phyloP scores from a whole-genome alignment of 2,888 invertebrate genomes.

The Aradus depressus region DNA sequence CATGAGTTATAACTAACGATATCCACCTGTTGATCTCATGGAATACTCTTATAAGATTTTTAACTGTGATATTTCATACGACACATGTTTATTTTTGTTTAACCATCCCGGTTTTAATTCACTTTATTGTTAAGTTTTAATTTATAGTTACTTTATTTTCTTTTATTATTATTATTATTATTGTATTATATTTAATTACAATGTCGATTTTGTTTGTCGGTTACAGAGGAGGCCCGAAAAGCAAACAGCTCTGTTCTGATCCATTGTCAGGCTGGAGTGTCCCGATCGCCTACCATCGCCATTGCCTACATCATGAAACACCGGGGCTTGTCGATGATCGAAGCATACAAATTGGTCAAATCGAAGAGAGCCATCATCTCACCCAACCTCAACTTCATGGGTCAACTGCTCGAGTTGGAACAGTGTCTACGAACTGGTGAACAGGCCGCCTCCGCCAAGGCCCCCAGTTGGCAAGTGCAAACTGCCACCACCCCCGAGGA shows the following conservation, averaged over 20 bases:
- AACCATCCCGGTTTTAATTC: too few species aligned
- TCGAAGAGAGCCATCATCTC: conserved; percentile 79
- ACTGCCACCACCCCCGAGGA: conserved; percentile 44
- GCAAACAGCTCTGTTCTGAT: conserved; percentile 65
- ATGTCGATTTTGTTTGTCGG: conserved; percentile 27
- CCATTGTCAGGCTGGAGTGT: conserved; percentile 92
- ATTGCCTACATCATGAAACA: conserved; percentile 91
- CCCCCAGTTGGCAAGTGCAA: conserved; percentile 40
- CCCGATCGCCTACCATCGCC: conserved; percentile 85
- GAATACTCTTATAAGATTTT: too few species aligned
- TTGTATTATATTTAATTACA: too few species aligned
- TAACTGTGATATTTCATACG: too few species aligned
- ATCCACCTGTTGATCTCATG: too few species aligned
- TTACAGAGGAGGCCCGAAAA: conserved; percentile 60
- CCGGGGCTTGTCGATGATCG: conserved; percentile 66
- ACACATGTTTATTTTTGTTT: too few species aligned
- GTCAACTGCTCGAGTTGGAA: conserved; percentile 75
- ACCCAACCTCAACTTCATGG: conserved; percentile 90
- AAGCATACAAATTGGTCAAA: conserved; percentile 80
- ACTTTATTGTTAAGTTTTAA: too few species aligned
- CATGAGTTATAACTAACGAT: too few species aligned
- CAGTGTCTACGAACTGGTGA: conserved; percentile 48
- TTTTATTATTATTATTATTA: too few species aligned
- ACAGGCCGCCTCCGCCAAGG: conserved; percentile 23
- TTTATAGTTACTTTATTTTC: too few species aligned